These are phyloP conservation scores for Ceratosolen fusciceps DNA, from an alignment of 1,140 invertebrate species.

Conservation along the genomic window DNA sequence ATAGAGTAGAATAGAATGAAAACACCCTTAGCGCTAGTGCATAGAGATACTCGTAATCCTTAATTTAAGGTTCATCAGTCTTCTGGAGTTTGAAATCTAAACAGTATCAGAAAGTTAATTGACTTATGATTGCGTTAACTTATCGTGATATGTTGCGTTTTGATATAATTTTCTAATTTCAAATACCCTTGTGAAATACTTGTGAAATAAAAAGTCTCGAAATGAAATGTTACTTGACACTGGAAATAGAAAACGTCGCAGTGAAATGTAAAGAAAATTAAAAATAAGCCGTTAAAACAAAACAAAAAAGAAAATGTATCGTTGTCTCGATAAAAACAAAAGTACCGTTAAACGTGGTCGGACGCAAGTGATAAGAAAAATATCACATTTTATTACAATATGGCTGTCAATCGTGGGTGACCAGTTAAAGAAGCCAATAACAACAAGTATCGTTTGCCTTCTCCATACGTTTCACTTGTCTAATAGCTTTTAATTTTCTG, in stretches of 20 bases:
- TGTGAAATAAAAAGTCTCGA: background rate
- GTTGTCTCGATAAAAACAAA: constrained; percentile 38
- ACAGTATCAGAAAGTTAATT: constrained; percentile 15
- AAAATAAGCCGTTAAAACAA: too few relatives aligned
- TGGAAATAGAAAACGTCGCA: constrained; percentile 5
- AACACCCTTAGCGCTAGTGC: constrained; percentile 19
- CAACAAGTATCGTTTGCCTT: constrained; percentile 38
- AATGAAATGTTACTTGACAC: background rate
- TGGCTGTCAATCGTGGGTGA: constrained; percentile 33
- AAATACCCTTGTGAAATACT: constrained; percentile 13
- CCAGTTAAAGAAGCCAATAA: constrained; percentile 37
- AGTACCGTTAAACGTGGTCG: background rate
- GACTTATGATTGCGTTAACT: constrained; percentile 13
- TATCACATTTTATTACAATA: constrained; percentile 45
- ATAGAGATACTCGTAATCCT: constrained; percentile 29
- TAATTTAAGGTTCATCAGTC: constrained; percentile 31
- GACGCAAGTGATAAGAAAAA: constrained; percentile 45
- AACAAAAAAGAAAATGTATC: background rate
- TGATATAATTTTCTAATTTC: background rate
- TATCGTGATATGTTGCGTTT: constrained; percentile 10
- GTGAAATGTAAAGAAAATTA: constrained; percentile 48
- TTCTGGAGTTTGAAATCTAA: constrained; percentile 30
- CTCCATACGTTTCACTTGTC: constrained; percentile 29
- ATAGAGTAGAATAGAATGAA: too few relatives aligned
- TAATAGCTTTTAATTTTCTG: constrained; percentile 39